Base-by-base conservation (phyloP, 2,888 invertebrate genomes). In the Ophion costatus region DNA sequence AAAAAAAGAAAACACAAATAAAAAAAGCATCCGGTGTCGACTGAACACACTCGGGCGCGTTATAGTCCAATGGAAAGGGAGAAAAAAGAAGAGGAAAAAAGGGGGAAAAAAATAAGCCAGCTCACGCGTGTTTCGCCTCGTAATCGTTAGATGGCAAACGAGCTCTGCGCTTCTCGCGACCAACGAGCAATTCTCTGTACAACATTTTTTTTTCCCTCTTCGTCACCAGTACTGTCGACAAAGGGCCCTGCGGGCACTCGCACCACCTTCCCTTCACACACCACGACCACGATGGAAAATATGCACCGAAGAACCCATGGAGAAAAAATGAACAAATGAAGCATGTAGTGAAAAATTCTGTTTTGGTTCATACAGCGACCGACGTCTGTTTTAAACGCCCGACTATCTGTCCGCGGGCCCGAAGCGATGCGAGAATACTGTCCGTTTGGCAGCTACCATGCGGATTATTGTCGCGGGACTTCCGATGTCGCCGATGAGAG, bases 61-160 rank as follows among this genome's bases (percentile, higher is more conserved):
- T 79, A 66, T 74, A 29, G 63, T 73, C 33, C 9, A 9, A 9
- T 42, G 42, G 42, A 42, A 11, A 42, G n/a, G 56, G 67, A 20
- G 5, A 42, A 80, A 42, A 80, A 86, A 87, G 87, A 87, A 88
- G 88, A 87, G 87, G 84, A 87, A 89, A 88, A 88, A 86, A 87
- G 88, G 77, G 81, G 67, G 87, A 89, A 76, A 77, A 89, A 88
- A 88, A 85, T 85, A 88, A 87, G 67, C 76, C 71, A 71, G 51
- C 59, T 63, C 71, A 51, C 17, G 71, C 45, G 66, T 80, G 38
- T 71, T 87, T 80, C 20, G 64, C 85, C 78, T 85, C 82, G 86
- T 85, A 86, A 85, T 85, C 84, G 86, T 70, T 56, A 57, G 75
- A 82, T 69, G 71, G 63, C 79, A 77, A 85, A 80, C 71, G 79